Evolutionary conservation across 2,797 vertebrate genomes (phyloP).

Genomic region (Nothura maculosa): DNA sequence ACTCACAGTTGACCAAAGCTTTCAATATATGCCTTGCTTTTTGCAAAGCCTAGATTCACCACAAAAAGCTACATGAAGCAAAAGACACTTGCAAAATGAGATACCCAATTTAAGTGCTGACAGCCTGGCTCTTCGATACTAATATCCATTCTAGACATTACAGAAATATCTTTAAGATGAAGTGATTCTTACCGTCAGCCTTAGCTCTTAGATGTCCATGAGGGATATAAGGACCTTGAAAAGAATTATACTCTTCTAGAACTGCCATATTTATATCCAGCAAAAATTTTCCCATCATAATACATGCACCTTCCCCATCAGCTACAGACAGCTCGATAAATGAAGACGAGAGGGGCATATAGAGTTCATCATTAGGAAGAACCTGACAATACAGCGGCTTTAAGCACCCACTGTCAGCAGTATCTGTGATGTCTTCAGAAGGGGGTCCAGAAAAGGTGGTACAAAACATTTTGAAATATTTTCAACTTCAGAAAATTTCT

Average conservation of each 20-base stretch:
- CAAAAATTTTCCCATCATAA: conserved; percentile 80
- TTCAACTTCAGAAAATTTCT: neutral
- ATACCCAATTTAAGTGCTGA: neutral
- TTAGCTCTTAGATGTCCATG: conserved; percentile 49
- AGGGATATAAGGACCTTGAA: conserved; percentile 53
- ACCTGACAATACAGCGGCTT: conserved; percentile 85
- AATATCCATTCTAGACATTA: neutral
- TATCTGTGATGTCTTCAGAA: conserved; percentile 77
- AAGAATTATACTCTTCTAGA: conserved; percentile 62
- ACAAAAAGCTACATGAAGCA: neutral
- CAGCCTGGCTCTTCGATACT: neutral
- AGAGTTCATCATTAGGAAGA: conserved; percentile 86
- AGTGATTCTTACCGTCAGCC: conserved; percentile 52
- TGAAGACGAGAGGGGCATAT: conserved; percentile 67
- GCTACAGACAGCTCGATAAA: conserved; percentile 62
- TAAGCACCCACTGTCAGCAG: conserved; percentile 80
- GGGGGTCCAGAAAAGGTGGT: conserved; percentile 85
- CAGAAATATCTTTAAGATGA: neutral
- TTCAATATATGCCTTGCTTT: neutral
- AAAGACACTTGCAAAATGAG: neutral
- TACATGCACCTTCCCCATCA: conserved; percentile 68
- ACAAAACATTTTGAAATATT: conserved; percentile 83
- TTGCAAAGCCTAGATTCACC: neutral
- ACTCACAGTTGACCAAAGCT: neutral
- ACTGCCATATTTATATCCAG: conserved; percentile 79